A percentile compares a stretch with the other conserved stretches of the same genome.
Evolutionary conservation across 1,140 invertebrate genomes (phyloP).

Genomic region (Dolichoris vasculosae): DNA sequence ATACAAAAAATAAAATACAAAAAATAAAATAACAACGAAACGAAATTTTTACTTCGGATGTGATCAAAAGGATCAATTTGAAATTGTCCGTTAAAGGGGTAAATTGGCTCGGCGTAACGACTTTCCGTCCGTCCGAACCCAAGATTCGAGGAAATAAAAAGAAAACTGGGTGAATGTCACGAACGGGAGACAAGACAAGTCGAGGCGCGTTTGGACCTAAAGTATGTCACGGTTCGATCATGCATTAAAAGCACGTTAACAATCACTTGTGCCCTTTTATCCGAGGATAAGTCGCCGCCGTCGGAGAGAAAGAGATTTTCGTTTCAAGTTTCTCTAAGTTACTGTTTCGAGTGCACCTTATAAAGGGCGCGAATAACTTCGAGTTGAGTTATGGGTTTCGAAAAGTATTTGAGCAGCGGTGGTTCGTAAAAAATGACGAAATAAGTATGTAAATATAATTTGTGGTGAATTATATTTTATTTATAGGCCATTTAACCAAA

Average conservation of each 20-base stretch:
- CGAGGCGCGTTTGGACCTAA: conserved; percentile 21
- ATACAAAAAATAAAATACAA: no score
- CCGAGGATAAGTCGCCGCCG: background rate
- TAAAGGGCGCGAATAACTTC: background rate
- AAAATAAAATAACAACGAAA: background rate
- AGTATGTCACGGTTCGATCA: conserved; percentile 58
- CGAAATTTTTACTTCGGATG: no score
- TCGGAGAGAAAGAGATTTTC: background rate
- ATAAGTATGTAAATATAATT: no score
- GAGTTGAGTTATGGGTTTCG: background rate
- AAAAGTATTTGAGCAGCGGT: background rate
- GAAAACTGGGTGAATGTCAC: conserved; percentile 61
- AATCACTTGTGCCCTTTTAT: conserved; percentile 5
- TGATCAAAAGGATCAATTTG: background rate
- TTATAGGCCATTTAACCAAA: background rate
- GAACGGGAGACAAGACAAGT: background rate
- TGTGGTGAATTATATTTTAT: background rate
- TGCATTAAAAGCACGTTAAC: background rate
- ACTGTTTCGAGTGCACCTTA: background rate
- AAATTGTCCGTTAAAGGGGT: background rate
- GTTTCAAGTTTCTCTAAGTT: background rate
- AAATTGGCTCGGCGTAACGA: background rate
- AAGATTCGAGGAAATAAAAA: conserved; percentile 45
- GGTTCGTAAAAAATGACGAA: background rate
- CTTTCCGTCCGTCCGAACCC: background rate